A percentile compares a stretch with the other conserved stretches of the same genome.
Conservation (phyloP, 2,113 vertebrate genomes). For the Saccopteryx leptura region DNA sequence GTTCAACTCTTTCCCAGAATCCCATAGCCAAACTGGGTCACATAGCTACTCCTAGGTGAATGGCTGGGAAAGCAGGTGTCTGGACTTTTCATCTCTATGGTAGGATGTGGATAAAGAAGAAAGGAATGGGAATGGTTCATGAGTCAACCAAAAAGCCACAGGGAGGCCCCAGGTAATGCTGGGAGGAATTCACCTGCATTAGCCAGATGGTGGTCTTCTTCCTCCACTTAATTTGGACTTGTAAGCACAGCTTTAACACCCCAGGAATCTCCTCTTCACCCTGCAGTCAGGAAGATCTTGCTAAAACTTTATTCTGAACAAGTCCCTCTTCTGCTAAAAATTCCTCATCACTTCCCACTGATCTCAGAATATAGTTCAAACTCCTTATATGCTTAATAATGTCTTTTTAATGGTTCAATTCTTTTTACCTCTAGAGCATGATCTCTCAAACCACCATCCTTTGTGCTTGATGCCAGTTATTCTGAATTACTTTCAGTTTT, state of each 20-base stretch:
- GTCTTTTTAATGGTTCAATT: neutral
- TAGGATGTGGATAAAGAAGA: neutral
- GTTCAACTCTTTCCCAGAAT: slow-evolving; percentile 12
- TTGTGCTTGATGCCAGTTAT: neutral
- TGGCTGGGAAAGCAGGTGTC: neutral
- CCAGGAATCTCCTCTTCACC: neutral
- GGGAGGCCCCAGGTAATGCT: neutral
- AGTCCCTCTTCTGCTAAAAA: slow-evolving; percentile 43
- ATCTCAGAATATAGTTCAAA: neutral
- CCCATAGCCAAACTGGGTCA: neutral
- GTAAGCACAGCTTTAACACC: neutral
- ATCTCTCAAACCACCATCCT: neutral
- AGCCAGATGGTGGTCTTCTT: neutral
- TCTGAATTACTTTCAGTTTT: neutral
- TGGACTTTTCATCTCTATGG: slow-evolving; percentile 7
- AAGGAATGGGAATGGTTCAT: neutral
- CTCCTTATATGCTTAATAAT: neutral
- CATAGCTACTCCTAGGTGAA: neutral
- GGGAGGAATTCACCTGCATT: neutral
- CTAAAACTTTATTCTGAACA: slow-evolving; percentile 27
- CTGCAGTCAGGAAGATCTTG: neutral
- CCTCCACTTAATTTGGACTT: neutral
- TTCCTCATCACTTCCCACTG: neutral
- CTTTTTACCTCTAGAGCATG: neutral
- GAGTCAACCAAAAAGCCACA: neutral